These are phyloP conservation scores for Dermatophagoides farinae DNA, from an alignment of 1,140 invertebrate species.

Conservation along the genomic window DNA sequence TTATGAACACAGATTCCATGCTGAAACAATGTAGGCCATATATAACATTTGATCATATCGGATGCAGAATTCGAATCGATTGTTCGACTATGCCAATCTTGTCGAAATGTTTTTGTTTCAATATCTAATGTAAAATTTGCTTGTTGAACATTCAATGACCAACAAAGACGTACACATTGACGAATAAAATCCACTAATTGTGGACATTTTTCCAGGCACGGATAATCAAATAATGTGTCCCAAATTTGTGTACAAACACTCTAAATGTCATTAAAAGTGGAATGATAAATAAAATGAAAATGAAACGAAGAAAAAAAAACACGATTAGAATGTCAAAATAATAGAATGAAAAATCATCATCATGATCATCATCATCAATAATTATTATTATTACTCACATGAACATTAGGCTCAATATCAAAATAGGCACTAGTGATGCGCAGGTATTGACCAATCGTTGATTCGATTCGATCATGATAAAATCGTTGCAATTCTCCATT, in stretches of 20 bases:
- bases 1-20: slow-evolving; percentile 46
- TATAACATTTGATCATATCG: slow-evolving; percentile 37
- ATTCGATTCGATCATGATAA: slow-evolving; percentile 26
- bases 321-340: neutral
- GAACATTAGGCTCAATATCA: slow-evolving; percentile 33
- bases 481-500: neutral
- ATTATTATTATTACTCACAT: slow-evolving; percentile 29
- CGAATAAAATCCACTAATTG: slow-evolving; percentile 40
- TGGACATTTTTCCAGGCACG: slow-evolving; percentile 39
- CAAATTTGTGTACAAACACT: slow-evolving; percentile 42
- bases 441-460: slow-evolving; percentile 31
- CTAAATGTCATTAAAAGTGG: slow-evolving; percentile 23
- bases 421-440: slow-evolving; percentile 33
- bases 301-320: neutral
- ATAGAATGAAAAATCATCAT: neutral
- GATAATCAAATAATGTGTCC: slow-evolving; percentile 51
- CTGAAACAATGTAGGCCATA: slow-evolving; percentile 45
- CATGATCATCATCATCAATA: slow-evolving; percentile 33
- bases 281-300: neutral
- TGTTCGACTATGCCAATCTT: slow-evolving; percentile 40
- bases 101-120: slow-evolving; percentile 34
- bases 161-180: slow-evolving; percentile 41
- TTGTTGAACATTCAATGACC: slow-evolving; percentile 36
- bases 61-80: slow-evolving; percentile 38
- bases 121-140: slow-evolving; percentile 28